Evolutionary conservation across 2,797 vertebrate species (phyloP).

Genomic region (Kryptolebias ocellatus): DNA sequence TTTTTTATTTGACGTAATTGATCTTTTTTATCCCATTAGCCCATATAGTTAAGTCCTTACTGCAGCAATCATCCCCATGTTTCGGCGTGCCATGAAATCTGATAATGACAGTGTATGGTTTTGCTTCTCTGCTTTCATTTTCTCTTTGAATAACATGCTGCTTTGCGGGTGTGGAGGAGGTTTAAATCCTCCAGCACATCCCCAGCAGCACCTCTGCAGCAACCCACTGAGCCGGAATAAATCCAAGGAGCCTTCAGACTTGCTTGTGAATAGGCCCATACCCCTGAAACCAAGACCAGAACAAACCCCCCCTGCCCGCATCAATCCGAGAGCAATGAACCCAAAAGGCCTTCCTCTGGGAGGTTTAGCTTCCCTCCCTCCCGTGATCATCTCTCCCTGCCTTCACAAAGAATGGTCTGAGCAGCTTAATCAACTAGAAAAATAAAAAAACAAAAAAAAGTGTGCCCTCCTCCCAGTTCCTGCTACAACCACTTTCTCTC

Average conservation of each 20-base stretch:
- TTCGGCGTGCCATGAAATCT: slow-evolving; percentile 59
- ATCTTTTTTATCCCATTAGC: slow-evolving; percentile 5
- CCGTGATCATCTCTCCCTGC: slow-evolving; percentile 20
- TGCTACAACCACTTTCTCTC: slow-evolving; percentile 33
- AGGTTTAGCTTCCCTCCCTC: slow-evolving; percentile 51
- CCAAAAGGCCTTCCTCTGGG: slow-evolving; percentile 65
- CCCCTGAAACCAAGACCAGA: slow-evolving; percentile 67
- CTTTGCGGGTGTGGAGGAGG: slow-evolving; percentile 42
- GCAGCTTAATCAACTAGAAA: slow-evolving; percentile 75
- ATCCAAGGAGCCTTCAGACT: slow-evolving; percentile 67
- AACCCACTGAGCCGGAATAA: slow-evolving; percentile 72
- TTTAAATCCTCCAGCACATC: slow-evolving; percentile 61
- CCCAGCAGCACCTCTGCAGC: slow-evolving; percentile 48
- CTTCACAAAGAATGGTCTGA: slow-evolving; percentile 74
- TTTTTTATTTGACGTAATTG: too few relatives aligned
- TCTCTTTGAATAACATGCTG: slow-evolving; percentile 41
- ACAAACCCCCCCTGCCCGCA: slow-evolving; percentile 33
- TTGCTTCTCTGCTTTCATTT: slow-evolving; percentile 63
- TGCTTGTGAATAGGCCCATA: slow-evolving; percentile 60
- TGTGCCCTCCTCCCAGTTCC: slow-evolving; percentile 56
- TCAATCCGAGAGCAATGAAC: slow-evolving; percentile 61
- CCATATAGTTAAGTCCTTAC: slow-evolving; percentile 22
- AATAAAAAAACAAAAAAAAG: slow-evolving; percentile 30
- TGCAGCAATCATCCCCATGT: slow-evolving; percentile 18
- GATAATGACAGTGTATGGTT: slow-evolving; percentile 65